Conservation (phyloP, 2,888 invertebrate genomes). For the Idaea dimidiata region DNA sequence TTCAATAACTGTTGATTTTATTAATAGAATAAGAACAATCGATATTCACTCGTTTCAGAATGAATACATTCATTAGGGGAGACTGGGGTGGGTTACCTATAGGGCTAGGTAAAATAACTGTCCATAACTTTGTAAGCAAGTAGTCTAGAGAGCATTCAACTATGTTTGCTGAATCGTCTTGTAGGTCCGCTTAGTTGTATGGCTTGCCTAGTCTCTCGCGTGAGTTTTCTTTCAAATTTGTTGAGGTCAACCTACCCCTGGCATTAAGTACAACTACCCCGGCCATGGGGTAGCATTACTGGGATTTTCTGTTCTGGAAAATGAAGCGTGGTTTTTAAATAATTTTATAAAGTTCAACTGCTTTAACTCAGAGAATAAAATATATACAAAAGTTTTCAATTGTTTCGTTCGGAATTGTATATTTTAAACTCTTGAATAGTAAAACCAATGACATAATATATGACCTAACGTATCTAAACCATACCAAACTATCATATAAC, state of each 20-base stretch:
- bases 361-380: not conserved
- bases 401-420: not conserved
- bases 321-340: not conserved
- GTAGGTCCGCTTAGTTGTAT: no score
- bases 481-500: conserved; percentile 15
- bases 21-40: not conserved
- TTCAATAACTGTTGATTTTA: not conserved
- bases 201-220: no score
- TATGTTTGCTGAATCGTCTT: no score
- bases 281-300: no score
- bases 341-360: not conserved
- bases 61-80: not conserved
- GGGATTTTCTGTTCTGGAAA: no score
- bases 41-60: not conserved
- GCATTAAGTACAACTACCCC: no score
- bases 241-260: no score
- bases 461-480: conserved; percentile 3
- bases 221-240: no score
- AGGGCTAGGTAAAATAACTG: no score
- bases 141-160: no score
- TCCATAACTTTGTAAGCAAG: no score
- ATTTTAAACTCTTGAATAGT: not conserved
- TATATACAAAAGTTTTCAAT: not conserved
- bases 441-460: not conserved
- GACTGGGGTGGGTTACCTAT: no score